These are phyloP conservation scores for Tipula confusa DNA, from an alignment of 2,888 invertebrate species.

Conservation along the genomic window DNA sequence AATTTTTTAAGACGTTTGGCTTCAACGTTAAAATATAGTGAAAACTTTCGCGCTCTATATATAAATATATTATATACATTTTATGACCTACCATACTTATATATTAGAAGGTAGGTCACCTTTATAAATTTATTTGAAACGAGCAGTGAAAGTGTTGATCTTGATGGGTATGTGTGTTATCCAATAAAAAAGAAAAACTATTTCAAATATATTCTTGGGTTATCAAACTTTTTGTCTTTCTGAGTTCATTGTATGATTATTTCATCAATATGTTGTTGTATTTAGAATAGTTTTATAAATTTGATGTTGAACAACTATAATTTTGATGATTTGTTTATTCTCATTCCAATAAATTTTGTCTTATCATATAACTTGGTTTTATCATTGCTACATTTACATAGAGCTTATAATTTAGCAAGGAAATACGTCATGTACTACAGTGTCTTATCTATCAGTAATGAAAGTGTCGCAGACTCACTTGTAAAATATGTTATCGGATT, in stretches of 20 bases:
- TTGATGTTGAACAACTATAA: neutral
- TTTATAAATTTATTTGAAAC: neutral
- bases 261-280: neutral
- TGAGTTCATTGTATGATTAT: neutral
- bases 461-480: too few species aligned
- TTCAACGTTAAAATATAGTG: neutral
- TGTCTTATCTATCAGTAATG: too few species aligned
- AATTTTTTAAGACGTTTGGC: too few species aligned
- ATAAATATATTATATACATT: neutral
- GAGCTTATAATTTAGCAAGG: too few species aligned
- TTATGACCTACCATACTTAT: neutral
- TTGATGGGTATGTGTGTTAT: neutral
- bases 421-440: neutral
- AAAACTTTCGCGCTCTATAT: too few species aligned
- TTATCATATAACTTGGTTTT: too few species aligned
- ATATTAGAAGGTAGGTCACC: neutral
- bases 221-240: neutral
- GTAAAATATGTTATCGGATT: too few species aligned
- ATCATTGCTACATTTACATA: too few species aligned
- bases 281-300: neutral
- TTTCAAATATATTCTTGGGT: neutral
- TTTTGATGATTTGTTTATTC: too few species aligned
- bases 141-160: neutral
- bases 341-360: too few species aligned
- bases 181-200: too few species aligned